Percentiles rank a stretch among this genome's conserved stretches.
phyloP scores from a whole-genome alignment of 2,113 vertebrate genomes.

The Leptobrachium leishanense region DNA sequence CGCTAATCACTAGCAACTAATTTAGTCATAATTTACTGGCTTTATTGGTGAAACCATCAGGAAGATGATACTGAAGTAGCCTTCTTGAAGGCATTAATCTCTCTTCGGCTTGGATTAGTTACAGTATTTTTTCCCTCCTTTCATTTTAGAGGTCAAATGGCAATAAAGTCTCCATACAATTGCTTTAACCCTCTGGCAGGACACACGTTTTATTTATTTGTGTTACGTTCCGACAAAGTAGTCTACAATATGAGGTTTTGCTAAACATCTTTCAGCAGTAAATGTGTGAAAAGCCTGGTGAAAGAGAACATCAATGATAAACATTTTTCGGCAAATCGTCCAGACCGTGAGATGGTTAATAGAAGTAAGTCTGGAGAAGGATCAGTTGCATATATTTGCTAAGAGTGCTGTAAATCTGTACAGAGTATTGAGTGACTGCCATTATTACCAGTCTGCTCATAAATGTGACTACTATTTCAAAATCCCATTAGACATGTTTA shows the following conservation, averaged over 20 bases:
- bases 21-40: too few species aligned
- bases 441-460: slow-evolving; percentile 43
- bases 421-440: slow-evolving; percentile 32
- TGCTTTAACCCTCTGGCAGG: neutral
- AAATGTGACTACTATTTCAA: slow-evolving; percentile 47
- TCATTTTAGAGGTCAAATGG: slow-evolving; percentile 10
- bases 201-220: too few species aligned
- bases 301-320: too few species aligned
- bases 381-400: slow-evolving; percentile 3
- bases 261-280: neutral
- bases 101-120: neutral
- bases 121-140: neutral
- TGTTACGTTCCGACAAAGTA: neutral
- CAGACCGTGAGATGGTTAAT: slow-evolving; percentile 28
- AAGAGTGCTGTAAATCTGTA: slow-evolving; percentile 20
- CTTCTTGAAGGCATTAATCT: slow-evolving; percentile 26
- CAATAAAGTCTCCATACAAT: neutral
- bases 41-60: neutral
- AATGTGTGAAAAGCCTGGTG: too few species aligned
- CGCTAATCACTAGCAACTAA: too few species aligned
- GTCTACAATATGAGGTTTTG: neutral
- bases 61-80: slow-evolving; percentile 1
- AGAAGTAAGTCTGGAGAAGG: neutral
- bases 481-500: slow-evolving; percentile 46
- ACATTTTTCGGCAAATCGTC: too few species aligned